Conservation (phyloP, 2,113 vertebrate genomes). For the Mus spicilegus region DNA sequence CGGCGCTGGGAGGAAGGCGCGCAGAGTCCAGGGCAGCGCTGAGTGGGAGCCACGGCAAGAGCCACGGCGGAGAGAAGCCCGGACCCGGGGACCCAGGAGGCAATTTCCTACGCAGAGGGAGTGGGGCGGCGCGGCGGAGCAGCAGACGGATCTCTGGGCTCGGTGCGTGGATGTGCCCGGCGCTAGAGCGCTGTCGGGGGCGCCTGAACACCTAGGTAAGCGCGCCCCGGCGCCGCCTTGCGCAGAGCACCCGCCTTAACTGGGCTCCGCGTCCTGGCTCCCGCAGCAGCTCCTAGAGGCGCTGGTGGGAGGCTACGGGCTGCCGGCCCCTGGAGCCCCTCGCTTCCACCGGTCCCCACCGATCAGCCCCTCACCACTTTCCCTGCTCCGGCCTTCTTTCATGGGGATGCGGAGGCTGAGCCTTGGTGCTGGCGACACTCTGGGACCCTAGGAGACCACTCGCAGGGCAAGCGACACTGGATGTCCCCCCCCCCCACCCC, state of each 20-base stretch:
- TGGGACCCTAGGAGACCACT: background rate
- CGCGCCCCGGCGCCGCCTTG: background rate
- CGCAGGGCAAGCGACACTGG: background rate
- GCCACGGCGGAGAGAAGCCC: background rate
- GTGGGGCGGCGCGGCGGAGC: background rate
- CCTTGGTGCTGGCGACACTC: background rate
- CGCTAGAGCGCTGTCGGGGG: background rate
- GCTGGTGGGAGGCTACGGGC: too few relatives aligned
- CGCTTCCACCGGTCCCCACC: background rate
- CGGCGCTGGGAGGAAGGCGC: background rate
- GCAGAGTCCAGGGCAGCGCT: constrained; percentile 1
- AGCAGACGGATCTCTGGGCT: background rate
- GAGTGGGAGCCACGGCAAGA: background rate
- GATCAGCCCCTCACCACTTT: background rate
- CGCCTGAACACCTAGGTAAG: constrained; percentile 56
- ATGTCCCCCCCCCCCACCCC: background rate
- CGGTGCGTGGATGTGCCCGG: background rate
- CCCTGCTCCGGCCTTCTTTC: background rate
- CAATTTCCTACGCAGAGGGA: too few relatives aligned
- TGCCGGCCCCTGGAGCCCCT: background rate
- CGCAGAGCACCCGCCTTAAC: background rate
- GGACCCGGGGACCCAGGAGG: background rate
- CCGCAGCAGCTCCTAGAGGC: background rate
- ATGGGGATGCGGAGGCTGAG: background rate
- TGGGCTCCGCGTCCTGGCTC: background rate